A percentile compares a stretch with the other conserved stretches of the same genome.
Conservation (phyloP, 2,797 vertebrate species). For the Heterohyrax brucei region DNA sequence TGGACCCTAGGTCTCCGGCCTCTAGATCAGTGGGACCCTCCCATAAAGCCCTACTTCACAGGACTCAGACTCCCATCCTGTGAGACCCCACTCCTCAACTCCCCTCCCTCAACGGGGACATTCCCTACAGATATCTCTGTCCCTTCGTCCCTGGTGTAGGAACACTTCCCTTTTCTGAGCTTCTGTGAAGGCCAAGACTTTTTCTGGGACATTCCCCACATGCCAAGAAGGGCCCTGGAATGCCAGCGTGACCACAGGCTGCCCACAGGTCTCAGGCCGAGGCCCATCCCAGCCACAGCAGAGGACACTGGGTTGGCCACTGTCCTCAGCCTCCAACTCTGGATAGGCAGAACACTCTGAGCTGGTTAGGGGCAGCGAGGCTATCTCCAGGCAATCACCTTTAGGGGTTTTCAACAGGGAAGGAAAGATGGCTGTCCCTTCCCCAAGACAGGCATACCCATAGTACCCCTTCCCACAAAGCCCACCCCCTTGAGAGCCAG, state of each 20-base stretch:
- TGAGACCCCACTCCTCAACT: neutral
- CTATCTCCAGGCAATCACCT: neutral
- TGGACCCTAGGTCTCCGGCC: neutral
- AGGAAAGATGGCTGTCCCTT: neutral
- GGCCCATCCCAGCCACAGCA: neutral
- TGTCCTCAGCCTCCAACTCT: neutral
- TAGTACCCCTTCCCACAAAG: neutral
- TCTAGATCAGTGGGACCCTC: neutral
- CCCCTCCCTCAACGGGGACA: neutral
- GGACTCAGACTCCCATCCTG: neutral
- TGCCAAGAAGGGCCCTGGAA: conserved; percentile 80
- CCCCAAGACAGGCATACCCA: neutral
- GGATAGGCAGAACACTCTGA: neutral
- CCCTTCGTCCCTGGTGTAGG: neutral
- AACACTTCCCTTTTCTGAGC: conserved; percentile 75
- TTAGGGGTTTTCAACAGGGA: neutral
- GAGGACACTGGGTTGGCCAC: neutral
- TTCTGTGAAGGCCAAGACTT: conserved; percentile 19
- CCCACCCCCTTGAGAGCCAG: neutral
- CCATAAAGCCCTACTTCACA: neutral
- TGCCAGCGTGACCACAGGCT: conserved; percentile 76
- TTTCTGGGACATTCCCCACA: conserved; percentile 82
- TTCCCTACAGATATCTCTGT: neutral
- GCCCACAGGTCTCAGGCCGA: conserved; percentile 69
- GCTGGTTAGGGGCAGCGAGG: neutral